These are phyloP conservation scores for Eupithecia exiguata DNA, from an alignment of 2,888 invertebrate genomes.

Conservation along the genomic window DNA sequence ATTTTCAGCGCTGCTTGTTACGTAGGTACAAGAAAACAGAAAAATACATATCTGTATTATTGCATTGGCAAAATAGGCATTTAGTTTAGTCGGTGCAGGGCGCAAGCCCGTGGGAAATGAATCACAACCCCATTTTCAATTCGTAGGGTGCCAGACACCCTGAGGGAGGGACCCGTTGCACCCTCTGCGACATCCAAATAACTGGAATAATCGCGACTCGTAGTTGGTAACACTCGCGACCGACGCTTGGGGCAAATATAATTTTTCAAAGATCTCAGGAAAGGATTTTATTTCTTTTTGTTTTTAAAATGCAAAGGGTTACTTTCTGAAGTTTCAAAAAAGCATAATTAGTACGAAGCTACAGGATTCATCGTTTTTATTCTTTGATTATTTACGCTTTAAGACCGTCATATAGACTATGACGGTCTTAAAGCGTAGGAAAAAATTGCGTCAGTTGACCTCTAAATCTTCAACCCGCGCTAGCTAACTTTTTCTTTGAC, in stretches of 20 bases:
- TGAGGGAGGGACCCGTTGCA: slow-evolving; percentile 66
- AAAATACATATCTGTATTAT: not conserved
- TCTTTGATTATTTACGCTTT: no score
- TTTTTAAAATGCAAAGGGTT: not conserved
- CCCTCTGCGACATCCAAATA: slow-evolving; percentile 76
- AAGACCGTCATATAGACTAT: no score
- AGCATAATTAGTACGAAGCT: not conserved
- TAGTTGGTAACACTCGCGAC: slow-evolving; percentile 56
- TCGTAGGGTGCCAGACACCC: slow-evolving; percentile 68
- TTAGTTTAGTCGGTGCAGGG: slow-evolving; percentile 63
- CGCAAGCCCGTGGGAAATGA: slow-evolving; percentile 80
- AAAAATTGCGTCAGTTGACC: no score
- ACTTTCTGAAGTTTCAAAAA: not conserved
- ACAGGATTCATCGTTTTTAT: no score
- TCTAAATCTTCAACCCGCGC: no score
- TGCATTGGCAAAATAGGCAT: slow-evolving; percentile 52
- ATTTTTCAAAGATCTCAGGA: not conserved
- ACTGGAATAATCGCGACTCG: slow-evolving; percentile 77
- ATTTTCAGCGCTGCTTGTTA: not conserved
- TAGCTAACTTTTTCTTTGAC: no score
- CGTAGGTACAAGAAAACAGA: not conserved
- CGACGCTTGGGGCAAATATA: slow-evolving; percentile 29
- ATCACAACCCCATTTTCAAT: slow-evolving; percentile 83
- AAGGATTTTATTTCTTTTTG: not conserved
- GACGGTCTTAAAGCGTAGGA: no score